Percentiles rank a stretch among this genome's conserved stretches.
Evolutionary conservation across 2,888 invertebrate genomes (phyloP).

Genomic region (Hoplodrina ambigua): DNA sequence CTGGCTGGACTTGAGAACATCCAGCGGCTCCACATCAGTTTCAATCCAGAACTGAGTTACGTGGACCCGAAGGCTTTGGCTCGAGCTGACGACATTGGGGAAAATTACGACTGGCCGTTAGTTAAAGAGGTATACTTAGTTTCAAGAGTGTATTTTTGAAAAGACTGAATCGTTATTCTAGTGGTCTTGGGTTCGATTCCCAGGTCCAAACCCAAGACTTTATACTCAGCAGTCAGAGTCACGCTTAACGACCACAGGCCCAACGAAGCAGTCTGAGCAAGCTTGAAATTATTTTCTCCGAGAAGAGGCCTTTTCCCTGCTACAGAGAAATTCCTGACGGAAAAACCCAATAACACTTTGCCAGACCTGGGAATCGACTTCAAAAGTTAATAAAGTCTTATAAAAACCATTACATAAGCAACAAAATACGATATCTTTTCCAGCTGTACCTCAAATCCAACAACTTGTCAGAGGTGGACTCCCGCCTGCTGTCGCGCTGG

Average conservation of each 20-base stretch:
- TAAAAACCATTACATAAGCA: neutral
- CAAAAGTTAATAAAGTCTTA: too few relatives aligned
- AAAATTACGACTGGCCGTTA: constrained; percentile 91
- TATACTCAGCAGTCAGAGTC: too few relatives aligned
- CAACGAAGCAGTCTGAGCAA: too few relatives aligned
- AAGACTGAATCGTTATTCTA: too few relatives aligned
- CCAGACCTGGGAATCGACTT: too few relatives aligned
- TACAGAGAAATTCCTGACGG: too few relatives aligned
- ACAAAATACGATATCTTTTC: constrained; percentile 59
- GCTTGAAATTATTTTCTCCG: too few relatives aligned
- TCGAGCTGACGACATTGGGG: constrained; percentile 84
- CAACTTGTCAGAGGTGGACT: constrained; percentile 92
- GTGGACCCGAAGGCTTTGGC: constrained; percentile 92
- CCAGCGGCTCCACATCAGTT: constrained; percentile 90
- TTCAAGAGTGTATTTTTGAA: neutral
- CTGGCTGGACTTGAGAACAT: constrained; percentile 84
- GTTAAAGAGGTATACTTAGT: constrained; percentile 89
- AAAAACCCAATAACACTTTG: too few relatives aligned
- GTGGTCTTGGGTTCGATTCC: too few relatives aligned
- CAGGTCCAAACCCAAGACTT: too few relatives aligned
- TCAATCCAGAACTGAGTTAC: constrained; percentile 91
- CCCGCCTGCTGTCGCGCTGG: constrained; percentile 92
- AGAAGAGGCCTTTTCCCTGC: too few relatives aligned
- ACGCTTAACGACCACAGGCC: too few relatives aligned
- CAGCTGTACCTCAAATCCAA: constrained; percentile 94